phyloP scores from a whole-genome alignment of 2,888 invertebrate genomes.

The Sinodicranocentrus sp. region DNA sequence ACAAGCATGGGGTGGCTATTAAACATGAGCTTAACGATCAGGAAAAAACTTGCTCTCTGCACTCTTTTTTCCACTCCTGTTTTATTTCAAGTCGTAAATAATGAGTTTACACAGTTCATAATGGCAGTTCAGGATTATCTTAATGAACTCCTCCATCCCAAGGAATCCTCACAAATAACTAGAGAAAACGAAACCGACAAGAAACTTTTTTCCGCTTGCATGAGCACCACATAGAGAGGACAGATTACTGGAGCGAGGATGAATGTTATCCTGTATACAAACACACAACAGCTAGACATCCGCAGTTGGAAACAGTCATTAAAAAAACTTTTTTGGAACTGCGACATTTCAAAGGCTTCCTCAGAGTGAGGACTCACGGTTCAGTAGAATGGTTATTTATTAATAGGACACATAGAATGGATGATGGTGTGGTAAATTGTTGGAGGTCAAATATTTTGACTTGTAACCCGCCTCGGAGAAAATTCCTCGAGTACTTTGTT shows the following conservation, averaged over 20 bases:
- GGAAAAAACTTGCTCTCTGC: background rate
- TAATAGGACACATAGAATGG: conserved; percentile 21
- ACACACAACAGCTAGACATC: conserved; percentile 5
- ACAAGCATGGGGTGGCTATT: background rate
- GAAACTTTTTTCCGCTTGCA: conserved; percentile 36
- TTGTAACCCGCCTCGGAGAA: conserved; percentile 11
- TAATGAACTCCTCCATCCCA: conserved; percentile 44
- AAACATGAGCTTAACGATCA: background rate
- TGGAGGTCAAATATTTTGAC: conserved; percentile 61
- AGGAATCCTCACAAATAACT: conserved; percentile 45
- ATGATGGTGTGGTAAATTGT: conserved; percentile 38
- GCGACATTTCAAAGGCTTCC: background rate
- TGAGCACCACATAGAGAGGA: conserved; percentile 4
- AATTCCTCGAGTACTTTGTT: too few relatives aligned
- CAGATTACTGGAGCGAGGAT: conserved; percentile 20
- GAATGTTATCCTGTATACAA: conserved; percentile 35
- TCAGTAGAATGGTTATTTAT: conserved; percentile 30
- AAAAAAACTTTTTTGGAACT: background rate
- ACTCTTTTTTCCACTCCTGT: conserved; percentile 15
- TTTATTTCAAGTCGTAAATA: conserved; percentile 50
- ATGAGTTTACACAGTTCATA: conserved; percentile 45
- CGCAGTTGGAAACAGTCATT: background rate
- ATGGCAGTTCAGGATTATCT: conserved; percentile 50
- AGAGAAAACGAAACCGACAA: conserved; percentile 21
- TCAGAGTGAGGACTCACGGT: too few relatives aligned